These are phyloP conservation scores for Hoplias malabaricus DNA, from an alignment of 2,113 vertebrate genomes.

Conservation along the genomic window DNA sequence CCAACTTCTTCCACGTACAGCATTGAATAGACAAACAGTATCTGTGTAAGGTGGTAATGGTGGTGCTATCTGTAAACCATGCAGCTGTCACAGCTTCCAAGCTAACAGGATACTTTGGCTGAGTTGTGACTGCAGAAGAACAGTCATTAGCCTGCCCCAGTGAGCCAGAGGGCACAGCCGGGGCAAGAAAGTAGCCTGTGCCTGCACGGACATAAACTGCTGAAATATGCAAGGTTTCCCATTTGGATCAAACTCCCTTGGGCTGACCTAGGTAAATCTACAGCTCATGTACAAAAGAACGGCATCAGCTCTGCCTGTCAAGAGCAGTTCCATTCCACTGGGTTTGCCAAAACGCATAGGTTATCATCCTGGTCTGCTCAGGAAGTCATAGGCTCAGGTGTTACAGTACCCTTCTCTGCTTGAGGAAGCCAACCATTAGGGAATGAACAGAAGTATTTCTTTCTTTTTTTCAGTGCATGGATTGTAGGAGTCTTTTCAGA, in stretches of 20 bases:
- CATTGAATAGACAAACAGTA: neutral
- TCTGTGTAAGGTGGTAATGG: slow-evolving; percentile 1
- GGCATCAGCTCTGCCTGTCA: slow-evolving; percentile 43
- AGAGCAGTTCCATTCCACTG: slow-evolving; percentile 32
- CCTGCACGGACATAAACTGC: neutral
- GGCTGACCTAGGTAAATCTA: slow-evolving; percentile 13
- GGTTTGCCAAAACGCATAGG: slow-evolving; percentile 33
- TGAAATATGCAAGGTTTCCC: neutral
- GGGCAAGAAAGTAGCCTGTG: neutral
- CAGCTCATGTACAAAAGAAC: slow-evolving; percentile 20
- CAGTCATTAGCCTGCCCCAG: slow-evolving; percentile 8
- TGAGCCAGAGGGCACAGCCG: neutral
- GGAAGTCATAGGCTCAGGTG: slow-evolving; percentile 34
- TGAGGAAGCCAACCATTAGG: slow-evolving; percentile 18
- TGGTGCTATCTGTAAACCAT: neutral
- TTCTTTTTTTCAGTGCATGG: slow-evolving; percentile 2
- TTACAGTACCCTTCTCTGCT: slow-evolving; percentile 30
- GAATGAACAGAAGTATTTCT: slow-evolving; percentile 32
- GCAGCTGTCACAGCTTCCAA: neutral
- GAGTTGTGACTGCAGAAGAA: slow-evolving; percentile 6
- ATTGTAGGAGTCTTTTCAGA: slow-evolving; percentile 43
- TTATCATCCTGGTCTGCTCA: slow-evolving; percentile 31
- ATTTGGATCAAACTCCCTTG: slow-evolving; percentile 29
- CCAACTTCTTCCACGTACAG: neutral
- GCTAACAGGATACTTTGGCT: slow-evolving; percentile 16